Base-by-base conservation (phyloP, 1,140 invertebrate species). In the Bombyx mandarina region DNA sequence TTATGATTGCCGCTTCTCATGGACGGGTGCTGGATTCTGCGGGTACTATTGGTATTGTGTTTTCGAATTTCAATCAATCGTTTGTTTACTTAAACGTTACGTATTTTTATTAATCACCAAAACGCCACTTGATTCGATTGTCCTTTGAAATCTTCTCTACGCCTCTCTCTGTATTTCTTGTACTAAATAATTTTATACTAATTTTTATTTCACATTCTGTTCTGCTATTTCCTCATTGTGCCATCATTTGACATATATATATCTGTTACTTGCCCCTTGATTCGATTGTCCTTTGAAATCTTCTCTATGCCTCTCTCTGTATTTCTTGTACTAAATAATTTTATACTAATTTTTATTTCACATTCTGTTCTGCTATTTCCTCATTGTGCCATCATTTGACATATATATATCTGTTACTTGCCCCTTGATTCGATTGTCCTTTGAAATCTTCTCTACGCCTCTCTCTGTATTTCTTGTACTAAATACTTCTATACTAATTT, bases 1-100 rank as follows among this genome's bases (percentile, higher is more conserved):
- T 88, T 82, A 88, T 88, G 86, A 88, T 89, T 89, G 86, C 86
- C 86, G 88, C 88, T 84, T 88, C 88, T 88, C 85, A 81, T 78
- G 86, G 88, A 88, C 75, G 75, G 54, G 49, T 56, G 54, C 76
- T 78, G 81, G 76, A 79, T 68, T 45, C 71, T 63, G 80, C 81
- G 80, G 83, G 77, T 80, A 86, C 81, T 85, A 82, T 79, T 82
- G 82, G 82, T 85, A 63, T 63, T 72, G 67, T 61, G 26, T 35
- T 35, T 35, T 35, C 26, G 26, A 35, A 35, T 35, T 35, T 35
- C 2, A 35, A 35, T 60, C 57, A 53, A 62, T 69, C 56, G 12
- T 54, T 65, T 57, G 59, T 48, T 65, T 60, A 59, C 56, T 56
- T 62, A 70, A 57, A 58, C 62, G 47, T 72, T 67, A 65, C 72